Evolutionary conservation across 2,888 invertebrate species (phyloP).

Genomic region (Ochropleura plecta): DNA sequence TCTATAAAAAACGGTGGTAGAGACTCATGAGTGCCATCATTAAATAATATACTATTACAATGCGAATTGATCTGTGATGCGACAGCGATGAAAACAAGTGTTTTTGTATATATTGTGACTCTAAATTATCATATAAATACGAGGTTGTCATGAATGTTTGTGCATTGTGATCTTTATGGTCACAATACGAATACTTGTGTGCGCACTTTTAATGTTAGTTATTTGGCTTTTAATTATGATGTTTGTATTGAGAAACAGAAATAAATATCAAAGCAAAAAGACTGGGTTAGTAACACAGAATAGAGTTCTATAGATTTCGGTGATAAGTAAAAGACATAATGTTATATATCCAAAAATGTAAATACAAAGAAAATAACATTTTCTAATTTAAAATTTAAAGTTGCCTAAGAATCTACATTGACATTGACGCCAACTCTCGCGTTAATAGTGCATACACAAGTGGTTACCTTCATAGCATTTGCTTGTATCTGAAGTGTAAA

Average conservation of each 20-base stretch:
- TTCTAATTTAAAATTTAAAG: neutral
- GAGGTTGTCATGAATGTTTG: slow-evolving; percentile 45
- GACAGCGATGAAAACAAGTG: slow-evolving; percentile 59
- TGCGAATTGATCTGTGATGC: slow-evolving; percentile 76
- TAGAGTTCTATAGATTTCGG: neutral
- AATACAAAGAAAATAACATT: neutral
- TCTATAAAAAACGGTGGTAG: neutral
- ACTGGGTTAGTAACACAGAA: neutral
- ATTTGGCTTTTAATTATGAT: neutral
- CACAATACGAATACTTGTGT: slow-evolving; percentile 61
- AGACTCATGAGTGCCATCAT: slow-evolving; percentile 2
- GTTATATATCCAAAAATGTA: neutral
- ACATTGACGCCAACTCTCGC: neutral
- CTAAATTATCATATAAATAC: slow-evolving; percentile 51
- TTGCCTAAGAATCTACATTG: neutral
- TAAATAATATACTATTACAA: slow-evolving; percentile 39
- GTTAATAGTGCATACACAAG: slow-evolving; percentile 33
- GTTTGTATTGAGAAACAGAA: neutral
- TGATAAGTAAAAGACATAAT: neutral
- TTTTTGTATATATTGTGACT: slow-evolving; percentile 66
- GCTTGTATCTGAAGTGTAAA: slow-evolving; percentile 62
- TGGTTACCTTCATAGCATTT: slow-evolving; percentile 63
- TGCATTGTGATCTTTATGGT: slow-evolving; percentile 71
- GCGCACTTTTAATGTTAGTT: slow-evolving; percentile 19
- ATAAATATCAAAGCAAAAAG: neutral